Base-by-base conservation (phyloP, 2,113 vertebrate species). In the Sminthopsis crassicaudata region DNA sequence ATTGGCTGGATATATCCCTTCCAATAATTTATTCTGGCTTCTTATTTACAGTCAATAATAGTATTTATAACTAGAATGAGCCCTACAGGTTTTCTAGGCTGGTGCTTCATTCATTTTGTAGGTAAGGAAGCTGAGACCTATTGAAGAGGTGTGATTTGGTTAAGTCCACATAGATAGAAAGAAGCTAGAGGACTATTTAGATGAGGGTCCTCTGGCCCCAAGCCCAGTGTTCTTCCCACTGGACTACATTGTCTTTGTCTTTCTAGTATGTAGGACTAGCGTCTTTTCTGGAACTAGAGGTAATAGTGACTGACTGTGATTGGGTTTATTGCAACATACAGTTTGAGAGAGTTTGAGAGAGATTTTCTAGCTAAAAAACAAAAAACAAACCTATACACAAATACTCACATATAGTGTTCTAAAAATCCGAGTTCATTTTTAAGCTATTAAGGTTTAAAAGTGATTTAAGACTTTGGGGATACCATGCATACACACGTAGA, bases 141-240 rank as follows among this genome's bases (percentile, higher is more conserved):
- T 54, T 88, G 53, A 95, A 94, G 92, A n/a, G 30, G 89, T 57
- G 50, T 36, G 93, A 89, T 46, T 46, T 92, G n/a, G 7, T 46
- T 53, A 50, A 84, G n/a, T 16, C 46, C 27, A n/a, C 14, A n/a
- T 3, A n/a, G 67, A 19, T 76, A 76, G 16, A 16, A 76, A 42
- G 36, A 22, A 76, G 19, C 67, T 76, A 76, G 42, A 8, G 36
- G n/a, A 36, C 67, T 76, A 1, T 76, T 76, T 76, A 36, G 8
- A 84, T 1, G 22, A 6, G 22, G 67, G n/a, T 42, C 16, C 19
- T 84, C 67, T 84, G 67, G 16, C n/a, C 8, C 19, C 16, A 42
- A 84, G 16, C 22, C n/a, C 67, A 42, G 19, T 7, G 7, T 84
- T 84, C 60, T n/a, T 76, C 67, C 16, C 67, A 42, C 16, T n/a